Conservation (phyloP, 2,888 invertebrate genomes). For the Acrobeloides nanus region DNA sequence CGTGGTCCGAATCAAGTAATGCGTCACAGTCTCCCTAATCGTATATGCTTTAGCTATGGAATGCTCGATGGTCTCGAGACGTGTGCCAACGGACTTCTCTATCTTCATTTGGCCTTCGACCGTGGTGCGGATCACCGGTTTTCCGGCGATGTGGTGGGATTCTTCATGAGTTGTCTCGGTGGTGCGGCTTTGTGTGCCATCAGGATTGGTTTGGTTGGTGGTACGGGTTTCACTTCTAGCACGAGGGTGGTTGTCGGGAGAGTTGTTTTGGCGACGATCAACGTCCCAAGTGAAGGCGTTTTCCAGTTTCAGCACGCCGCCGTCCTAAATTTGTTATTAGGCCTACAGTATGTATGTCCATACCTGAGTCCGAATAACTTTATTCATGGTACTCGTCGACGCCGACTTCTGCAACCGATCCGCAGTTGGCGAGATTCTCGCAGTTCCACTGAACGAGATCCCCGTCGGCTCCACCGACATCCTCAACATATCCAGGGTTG, state of each 20-base stretch:
- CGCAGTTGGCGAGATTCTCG: constrained; percentile 22
- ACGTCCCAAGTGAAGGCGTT: constrained; percentile 44
- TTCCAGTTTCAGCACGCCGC: constrained; percentile 33
- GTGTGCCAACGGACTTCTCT: constrained; percentile 42
- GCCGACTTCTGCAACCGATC: constrained; percentile 38
- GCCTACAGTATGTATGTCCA: too few relatives aligned
- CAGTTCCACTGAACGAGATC: constrained; percentile 22
- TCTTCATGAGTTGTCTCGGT: too few relatives aligned
- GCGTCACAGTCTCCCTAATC: constrained; percentile 46
- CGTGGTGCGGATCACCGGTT: constrained; percentile 47
- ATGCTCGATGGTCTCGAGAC: constrained; percentile 23
- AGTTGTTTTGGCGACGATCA: too few relatives aligned
- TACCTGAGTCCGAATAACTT: constrained; percentile 28
- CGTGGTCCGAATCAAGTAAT: constrained; percentile 49
- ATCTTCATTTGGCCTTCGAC: constrained; percentile 50
- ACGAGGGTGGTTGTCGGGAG: too few relatives aligned
- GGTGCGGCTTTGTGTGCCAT: constrained; percentile 4
- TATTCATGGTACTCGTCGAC: constrained; percentile 42
- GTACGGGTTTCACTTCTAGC: too few relatives aligned
- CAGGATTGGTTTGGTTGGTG: too few relatives aligned
- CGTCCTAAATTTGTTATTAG: constrained; percentile 27
- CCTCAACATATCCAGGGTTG: constrained; percentile 42
- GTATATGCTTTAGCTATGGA: constrained; percentile 41
- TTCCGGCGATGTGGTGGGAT: constrained; percentile 11
- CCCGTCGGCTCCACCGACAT: constrained; percentile 34